phyloP scores from a whole-genome alignment of 2,888 invertebrate species.

The Synergus gifuensis region DNA sequence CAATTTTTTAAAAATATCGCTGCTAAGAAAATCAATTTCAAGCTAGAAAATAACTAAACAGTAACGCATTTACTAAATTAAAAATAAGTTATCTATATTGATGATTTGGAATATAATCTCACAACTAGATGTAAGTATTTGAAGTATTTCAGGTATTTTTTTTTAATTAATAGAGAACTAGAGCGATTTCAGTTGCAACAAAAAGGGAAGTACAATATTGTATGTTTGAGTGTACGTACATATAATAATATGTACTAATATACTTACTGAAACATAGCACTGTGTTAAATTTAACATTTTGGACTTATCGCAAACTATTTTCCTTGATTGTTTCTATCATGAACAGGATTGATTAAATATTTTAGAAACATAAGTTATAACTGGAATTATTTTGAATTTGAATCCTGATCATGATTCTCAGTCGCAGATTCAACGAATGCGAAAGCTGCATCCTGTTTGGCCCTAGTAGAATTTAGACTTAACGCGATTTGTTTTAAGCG shows the following conservation, averaged over 20 bases:
- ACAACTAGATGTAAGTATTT: neutral
- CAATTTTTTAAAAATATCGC: neutral
- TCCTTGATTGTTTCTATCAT: slow-evolving; percentile 43
- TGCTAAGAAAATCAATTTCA: neutral
- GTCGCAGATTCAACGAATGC: slow-evolving; percentile 24
- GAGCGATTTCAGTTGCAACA: slow-evolving; percentile 20
- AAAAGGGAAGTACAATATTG: slow-evolving; percentile 37
- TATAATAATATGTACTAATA: slow-evolving; percentile 41
- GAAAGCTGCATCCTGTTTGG: slow-evolving; percentile 36
- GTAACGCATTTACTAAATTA: neutral
- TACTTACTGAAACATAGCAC: slow-evolving; percentile 65
- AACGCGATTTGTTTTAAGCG: slow-evolving; percentile 37
- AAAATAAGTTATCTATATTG: neutral
- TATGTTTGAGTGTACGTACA: slow-evolving; percentile 38
- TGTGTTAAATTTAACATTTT: slow-evolving; percentile 57
- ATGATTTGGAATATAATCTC: neutral
- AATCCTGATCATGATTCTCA: slow-evolving; percentile 25
- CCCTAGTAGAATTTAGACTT: slow-evolving; percentile 34
- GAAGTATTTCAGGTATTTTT: slow-evolving; percentile 8
- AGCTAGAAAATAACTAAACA: neutral
- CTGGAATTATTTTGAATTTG: neutral
- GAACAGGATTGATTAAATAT: slow-evolving; percentile 17
- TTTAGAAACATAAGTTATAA: neutral
- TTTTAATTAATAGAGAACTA: slow-evolving; percentile 2
- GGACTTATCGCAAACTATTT: slow-evolving; percentile 44